These are phyloP conservation scores for Parauchenoglanis punctatus DNA, from an alignment of 2,797 vertebrate genomes.

Conservation along the genomic window DNA sequence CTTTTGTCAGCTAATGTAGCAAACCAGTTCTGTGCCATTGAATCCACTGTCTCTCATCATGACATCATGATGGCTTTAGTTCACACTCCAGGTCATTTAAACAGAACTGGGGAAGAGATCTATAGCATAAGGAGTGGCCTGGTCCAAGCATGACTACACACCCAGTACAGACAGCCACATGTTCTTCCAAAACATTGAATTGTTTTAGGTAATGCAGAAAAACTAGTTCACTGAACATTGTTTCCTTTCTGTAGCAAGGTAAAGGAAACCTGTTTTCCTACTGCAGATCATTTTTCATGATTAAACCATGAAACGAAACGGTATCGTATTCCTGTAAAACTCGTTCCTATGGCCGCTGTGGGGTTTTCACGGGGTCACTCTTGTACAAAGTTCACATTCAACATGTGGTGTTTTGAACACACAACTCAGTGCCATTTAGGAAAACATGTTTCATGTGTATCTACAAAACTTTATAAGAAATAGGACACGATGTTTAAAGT, in stretches of 20 bases:
- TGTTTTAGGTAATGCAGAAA: slow-evolving; percentile 7
- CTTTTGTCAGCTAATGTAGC: background rate
- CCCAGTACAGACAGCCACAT: background rate
- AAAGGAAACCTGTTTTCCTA: slow-evolving; percentile 20
- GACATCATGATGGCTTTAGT: slow-evolving; percentile 4
- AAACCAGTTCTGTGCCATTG: background rate
- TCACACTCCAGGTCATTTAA: background rate
- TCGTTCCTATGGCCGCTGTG: background rate
- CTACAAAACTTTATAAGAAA: background rate
- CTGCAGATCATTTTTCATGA: background rate
- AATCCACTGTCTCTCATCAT: background rate
- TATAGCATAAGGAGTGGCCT: slow-evolving; percentile 8
- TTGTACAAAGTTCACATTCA: background rate
- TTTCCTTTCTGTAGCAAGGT: background rate
- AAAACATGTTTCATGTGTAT: background rate
- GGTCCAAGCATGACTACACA: background rate
- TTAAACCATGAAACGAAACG: background rate
- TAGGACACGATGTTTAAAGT: background rate
- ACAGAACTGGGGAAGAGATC: background rate
- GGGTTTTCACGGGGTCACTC: background rate
- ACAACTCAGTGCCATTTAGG: background rate
- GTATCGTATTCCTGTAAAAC: slow-evolving; percentile 5
- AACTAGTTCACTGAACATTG: background rate
- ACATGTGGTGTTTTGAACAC: background rate
- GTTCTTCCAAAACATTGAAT: background rate